Conservation (phyloP, 2,888 invertebrate genomes). For the Auanema freiburgensis region DNA sequence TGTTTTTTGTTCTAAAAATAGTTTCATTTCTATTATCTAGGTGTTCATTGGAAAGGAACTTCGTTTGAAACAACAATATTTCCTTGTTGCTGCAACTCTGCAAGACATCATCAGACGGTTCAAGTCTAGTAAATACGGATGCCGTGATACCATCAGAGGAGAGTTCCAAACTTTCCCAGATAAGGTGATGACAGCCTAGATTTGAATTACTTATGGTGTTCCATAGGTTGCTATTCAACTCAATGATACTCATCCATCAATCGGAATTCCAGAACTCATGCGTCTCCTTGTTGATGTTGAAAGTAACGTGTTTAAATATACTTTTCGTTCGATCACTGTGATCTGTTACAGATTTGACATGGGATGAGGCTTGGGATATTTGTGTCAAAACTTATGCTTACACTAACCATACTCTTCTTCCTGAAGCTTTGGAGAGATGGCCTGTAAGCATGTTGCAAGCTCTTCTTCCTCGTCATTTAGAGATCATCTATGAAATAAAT, state of each 20-base stretch:
- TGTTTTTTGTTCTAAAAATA: conserved; percentile 17
- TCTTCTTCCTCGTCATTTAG: conserved; percentile 89
- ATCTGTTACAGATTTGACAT: conserved; percentile 71
- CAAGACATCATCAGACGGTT: conserved; percentile 90
- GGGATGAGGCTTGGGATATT: conserved; percentile 74
- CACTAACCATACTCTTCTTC: conserved; percentile 98
- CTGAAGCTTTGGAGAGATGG: conserved; percentile 83
- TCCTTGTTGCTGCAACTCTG: conserved; percentile 96
- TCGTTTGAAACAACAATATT: conserved; percentile 97
- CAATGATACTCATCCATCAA: conserved; percentile 96
- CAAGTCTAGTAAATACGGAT: conserved; percentile 90
- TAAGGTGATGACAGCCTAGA: conserved; percentile 78
- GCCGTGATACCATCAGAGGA: conserved; percentile 80
- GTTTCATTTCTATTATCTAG: conserved; percentile 26
- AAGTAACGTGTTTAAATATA: conserved; percentile 67
- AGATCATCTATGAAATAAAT: conserved; percentile 97
- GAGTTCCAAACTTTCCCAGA: conserved; percentile 86
- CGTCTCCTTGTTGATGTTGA: conserved; percentile 90
- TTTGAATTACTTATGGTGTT: not conserved
- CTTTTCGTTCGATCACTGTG: not conserved
- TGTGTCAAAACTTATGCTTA: conserved; percentile 83
- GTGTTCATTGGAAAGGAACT: conserved; percentile 98
- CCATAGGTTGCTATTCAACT: conserved; percentile 83
- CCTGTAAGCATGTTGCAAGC: conserved; percentile 79
- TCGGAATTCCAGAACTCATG: conserved; percentile 96